These are phyloP conservation scores for Chloropsis cyanopogon DNA, from an alignment of 2,113 vertebrate genomes.

Conservation along the genomic window DNA sequence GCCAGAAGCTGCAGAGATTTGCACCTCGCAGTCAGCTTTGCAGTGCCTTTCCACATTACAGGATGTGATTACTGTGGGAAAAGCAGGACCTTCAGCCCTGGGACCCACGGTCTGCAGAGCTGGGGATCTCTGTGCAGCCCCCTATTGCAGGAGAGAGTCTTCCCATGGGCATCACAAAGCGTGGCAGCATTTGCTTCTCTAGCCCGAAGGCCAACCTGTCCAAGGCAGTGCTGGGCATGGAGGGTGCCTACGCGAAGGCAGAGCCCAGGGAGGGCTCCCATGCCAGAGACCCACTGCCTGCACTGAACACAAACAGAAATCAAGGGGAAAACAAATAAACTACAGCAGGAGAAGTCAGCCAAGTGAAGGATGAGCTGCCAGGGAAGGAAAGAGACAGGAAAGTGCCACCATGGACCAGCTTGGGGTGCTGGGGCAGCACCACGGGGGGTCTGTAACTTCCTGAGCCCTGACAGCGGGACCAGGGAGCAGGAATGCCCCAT, in stretches of 20 bases:
- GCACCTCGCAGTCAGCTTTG: background rate
- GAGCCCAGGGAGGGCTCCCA: background rate
- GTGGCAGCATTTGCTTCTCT: background rate
- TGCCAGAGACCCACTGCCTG: background rate
- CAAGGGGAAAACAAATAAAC: background rate
- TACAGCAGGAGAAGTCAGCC: background rate
- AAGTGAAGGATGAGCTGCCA: background rate
- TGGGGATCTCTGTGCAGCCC: background rate
- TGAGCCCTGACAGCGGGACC: background rate
- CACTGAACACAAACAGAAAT: background rate
- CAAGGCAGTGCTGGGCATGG: rapidly evolving
- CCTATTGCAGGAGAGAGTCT: background rate
- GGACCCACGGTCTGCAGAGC: background rate
- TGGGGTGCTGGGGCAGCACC: background rate
- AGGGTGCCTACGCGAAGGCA: rapidly evolving
- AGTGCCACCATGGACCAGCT: background rate
- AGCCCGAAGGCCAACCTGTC: background rate
- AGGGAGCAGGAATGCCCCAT: background rate
- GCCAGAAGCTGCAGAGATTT: background rate
- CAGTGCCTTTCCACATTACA: background rate
- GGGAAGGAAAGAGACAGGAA: background rate
- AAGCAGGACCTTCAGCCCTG: background rate
- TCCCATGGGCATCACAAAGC: rapidly evolving
- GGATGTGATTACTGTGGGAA: background rate
- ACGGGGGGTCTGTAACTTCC: background rate